Conservation (phyloP, 2,113 vertebrate genomes). For the Chamaetylas fuelleborni region DNA sequence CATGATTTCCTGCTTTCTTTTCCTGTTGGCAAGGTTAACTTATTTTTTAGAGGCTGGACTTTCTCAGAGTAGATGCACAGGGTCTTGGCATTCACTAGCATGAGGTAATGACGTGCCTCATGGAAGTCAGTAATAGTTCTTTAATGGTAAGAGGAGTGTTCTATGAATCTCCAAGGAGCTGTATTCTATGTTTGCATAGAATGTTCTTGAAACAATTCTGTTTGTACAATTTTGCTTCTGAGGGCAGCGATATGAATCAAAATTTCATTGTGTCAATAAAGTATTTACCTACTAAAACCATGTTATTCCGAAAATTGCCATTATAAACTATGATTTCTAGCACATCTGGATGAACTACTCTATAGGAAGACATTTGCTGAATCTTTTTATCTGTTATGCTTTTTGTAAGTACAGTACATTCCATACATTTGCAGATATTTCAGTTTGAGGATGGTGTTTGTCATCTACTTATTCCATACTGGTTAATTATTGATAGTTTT, state of each 20-base stretch:
- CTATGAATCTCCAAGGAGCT: background rate
- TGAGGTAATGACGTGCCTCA: background rate
- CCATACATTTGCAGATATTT: background rate
- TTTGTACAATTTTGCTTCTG: background rate
- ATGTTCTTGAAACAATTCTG: background rate
- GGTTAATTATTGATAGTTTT: background rate
- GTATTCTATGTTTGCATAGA: background rate
- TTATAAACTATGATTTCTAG: background rate
- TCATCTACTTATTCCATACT: background rate
- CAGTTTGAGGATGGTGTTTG: background rate
- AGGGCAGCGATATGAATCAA: background rate
- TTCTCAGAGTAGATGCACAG: background rate
- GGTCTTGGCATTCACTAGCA: background rate
- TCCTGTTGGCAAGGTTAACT: background rate
- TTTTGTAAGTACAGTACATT: background rate
- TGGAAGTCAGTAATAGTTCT: background rate
- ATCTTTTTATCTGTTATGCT: background rate
- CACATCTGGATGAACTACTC: background rate
- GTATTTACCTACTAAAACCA: background rate
- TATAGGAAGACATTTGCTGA: background rate
- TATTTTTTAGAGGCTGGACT: background rate
- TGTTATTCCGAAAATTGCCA: background rate
- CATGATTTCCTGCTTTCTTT: background rate
- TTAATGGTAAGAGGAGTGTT: background rate
- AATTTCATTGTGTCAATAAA: background rate